Evolutionary conservation across 2,888 invertebrate genomes (phyloP), one percentile per base, ranked within the genome.

Genomic region (Clanis bilineata): DNA sequence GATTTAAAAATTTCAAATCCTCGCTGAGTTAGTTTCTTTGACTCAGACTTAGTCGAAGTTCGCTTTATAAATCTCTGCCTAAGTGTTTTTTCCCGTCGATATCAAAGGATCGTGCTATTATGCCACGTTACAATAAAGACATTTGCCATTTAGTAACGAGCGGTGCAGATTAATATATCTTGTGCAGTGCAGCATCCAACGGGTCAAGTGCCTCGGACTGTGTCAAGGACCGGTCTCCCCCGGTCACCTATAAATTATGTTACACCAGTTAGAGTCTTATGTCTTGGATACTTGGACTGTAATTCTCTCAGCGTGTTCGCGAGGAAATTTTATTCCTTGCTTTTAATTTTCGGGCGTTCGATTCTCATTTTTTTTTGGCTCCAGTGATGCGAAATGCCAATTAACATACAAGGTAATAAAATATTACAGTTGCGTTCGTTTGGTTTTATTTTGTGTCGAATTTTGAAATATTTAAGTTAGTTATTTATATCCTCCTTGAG

Each of bases 141-240:
- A 61, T 64, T 62, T 61, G 64, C 63, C 39, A 61, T 64, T 62
- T 61, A 43, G 60, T 64, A 64, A 66, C 69, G 57, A 18, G 43
- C 61, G 58, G 55, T 67, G 61, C 60, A 72, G 65, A 65, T 68
- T 71, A 69, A 68, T 71, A 71, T 65, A 65, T 66, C 63, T 66
- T 57, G 59, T 59, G 62, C 66, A 64, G 59, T 58, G 65, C 67
- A 67, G 60, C 63, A 65, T 63, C 64, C 64, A 51, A 60, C 67
- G 51, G 69, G 68, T 70, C 68, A 67, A 76, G 70, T 61, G 66
- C 63, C 62, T 62, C 64, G 65, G 57, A 54, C 44, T 62, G 61
- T 72, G 73, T 69, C 70, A 72, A 76, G 73, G 70, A 72, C 69
- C 69, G 22, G 58, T 58, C 60, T 59, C 58, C 41, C 62, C 57